Conservation (phyloP, 2,113 vertebrate species). For the Pleuronectes platessa region DNA sequence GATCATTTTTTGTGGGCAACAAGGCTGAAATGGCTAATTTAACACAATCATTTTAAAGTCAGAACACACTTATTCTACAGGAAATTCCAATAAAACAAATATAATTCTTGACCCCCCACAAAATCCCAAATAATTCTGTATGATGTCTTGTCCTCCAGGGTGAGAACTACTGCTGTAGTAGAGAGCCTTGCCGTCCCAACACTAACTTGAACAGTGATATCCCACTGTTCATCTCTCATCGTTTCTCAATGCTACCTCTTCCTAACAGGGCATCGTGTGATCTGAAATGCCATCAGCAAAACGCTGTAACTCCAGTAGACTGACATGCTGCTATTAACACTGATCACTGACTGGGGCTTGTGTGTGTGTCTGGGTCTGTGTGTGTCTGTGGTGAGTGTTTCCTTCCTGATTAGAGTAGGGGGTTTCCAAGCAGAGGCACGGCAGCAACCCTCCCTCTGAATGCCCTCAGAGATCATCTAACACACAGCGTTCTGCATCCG, state of each 20-base stretch:
- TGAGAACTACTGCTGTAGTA: slow-evolving; percentile 63
- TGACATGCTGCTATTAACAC: slow-evolving; percentile 57
- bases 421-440: slow-evolving; percentile 60
- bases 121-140: not conserved
- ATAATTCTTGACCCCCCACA: too few relatives aligned
- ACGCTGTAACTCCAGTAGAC: slow-evolving; percentile 42
- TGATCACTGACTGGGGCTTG: slow-evolving; percentile 49
- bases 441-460: slow-evolving; percentile 48
- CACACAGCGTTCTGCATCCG: slow-evolving; percentile 56
- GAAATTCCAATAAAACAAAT: too few relatives aligned
- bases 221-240: slow-evolving; percentile 6
- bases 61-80: too few relatives aligned
- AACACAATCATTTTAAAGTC: too few relatives aligned
- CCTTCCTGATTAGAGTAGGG: slow-evolving; percentile 66
- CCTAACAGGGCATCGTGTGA: slow-evolving; percentile 35
- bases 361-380: slow-evolving; percentile 49
- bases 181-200: slow-evolving; percentile 50
- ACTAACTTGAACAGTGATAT: slow-evolving; percentile 62
- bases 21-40: too few relatives aligned
- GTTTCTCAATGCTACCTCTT: slow-evolving; percentile 32
- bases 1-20: too few relatives aligned
- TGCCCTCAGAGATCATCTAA: slow-evolving; percentile 67
- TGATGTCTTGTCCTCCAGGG: slow-evolving; percentile 1
- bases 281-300: slow-evolving; percentile 23
- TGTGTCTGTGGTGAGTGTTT: slow-evolving; percentile 66